Conservation (phyloP, 2,113 vertebrate genomes). For the Porphyrio hochstetteri region DNA sequence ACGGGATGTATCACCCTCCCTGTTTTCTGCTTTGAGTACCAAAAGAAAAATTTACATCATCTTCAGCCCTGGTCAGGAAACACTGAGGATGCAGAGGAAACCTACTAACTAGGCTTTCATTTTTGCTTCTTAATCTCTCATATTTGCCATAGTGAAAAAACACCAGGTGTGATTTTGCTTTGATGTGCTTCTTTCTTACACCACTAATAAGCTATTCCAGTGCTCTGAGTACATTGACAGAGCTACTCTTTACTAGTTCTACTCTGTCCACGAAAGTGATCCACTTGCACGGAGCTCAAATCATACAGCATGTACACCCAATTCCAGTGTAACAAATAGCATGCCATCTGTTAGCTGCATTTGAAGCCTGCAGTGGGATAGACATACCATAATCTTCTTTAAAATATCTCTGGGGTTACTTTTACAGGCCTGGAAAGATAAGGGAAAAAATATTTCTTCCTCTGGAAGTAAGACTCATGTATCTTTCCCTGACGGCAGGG, state of each 20-base stretch:
- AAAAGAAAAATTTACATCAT: neutral
- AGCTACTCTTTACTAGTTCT: neutral
- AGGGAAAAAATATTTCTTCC: constrained; percentile 27
- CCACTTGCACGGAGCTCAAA: neutral
- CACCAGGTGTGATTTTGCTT: neutral
- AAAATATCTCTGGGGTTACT: neutral
- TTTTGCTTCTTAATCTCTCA: neutral
- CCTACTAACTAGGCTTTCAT: neutral
- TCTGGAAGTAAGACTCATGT: constrained; percentile 22
- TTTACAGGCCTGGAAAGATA: constrained; percentile 25
- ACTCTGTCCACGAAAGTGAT: neutral
- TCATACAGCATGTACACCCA: neutral
- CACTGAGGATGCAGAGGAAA: neutral
- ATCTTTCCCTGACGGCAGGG: neutral
- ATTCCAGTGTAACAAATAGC: neutral
- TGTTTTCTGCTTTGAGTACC: neutral
- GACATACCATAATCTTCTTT: neutral
- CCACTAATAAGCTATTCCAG: neutral
- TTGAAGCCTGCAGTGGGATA: neutral
- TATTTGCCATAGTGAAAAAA: neutral
- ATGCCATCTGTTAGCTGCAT: constrained; percentile 18
- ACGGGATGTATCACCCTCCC: neutral
- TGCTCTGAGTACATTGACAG: neutral
- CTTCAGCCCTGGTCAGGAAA: neutral
- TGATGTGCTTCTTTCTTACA: neutral